Evolutionary conservation across 2,797 vertebrate genomes (phyloP).

Genomic region (Oreonectes daqikongensis): DNA sequence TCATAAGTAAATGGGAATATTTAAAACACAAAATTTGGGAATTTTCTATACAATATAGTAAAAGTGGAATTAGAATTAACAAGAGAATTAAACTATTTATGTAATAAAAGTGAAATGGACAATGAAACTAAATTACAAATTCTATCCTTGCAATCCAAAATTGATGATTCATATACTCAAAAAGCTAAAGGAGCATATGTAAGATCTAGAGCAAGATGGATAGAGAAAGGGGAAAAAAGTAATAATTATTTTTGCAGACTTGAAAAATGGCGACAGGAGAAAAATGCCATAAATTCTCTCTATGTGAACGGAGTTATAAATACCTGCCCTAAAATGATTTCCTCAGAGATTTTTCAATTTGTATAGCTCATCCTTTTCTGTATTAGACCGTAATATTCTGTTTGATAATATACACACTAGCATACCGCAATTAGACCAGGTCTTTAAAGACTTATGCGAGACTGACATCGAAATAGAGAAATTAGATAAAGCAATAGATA

Average conservation of each 20-base stretch:
- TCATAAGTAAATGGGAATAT: background rate
- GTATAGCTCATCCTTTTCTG: background rate
- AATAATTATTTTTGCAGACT: slow-evolving; percentile 8
- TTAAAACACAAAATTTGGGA: background rate
- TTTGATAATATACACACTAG: background rate
- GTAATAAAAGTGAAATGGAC: no score
- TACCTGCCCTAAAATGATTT: background rate
- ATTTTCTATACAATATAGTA: slow-evolving; percentile 1
- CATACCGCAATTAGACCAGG: background rate
- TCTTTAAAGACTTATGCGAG: background rate
- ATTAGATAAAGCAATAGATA: background rate
- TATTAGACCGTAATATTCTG: background rate
- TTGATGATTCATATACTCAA: no score
- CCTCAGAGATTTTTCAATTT: background rate
- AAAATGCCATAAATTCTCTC: background rate
- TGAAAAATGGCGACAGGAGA: background rate
- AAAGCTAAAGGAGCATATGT: background rate
- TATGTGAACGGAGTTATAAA: background rate
- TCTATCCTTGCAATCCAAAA: no score
- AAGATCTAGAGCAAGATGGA: background rate
- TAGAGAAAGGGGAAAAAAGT: background rate
- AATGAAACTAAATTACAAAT: background rate
- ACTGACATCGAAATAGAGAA: background rate
- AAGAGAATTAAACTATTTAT: background rate
- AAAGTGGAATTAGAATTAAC: background rate